Evolutionary conservation across 2,113 vertebrate genomes (phyloP), one percentile per base, ranked within the genome.

Genomic region (Phalacrocorax brasilianus): DNA sequence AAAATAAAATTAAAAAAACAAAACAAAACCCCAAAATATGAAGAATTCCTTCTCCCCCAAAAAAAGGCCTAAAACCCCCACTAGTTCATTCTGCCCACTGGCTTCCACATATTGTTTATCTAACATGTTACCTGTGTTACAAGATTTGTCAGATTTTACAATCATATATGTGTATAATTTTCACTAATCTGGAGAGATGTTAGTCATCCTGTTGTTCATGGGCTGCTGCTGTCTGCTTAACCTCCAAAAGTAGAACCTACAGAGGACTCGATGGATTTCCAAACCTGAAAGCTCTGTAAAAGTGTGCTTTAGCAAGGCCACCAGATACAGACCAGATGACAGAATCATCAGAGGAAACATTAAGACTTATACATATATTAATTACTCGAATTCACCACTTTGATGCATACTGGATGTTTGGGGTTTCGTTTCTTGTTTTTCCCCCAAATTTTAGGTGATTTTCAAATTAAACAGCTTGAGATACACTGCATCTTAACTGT

Each of bases 31-130:
- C 42, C 42, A 44, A 45, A 45, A 7, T 12, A 16, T 2, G 35
- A 18, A 71, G 6, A 42, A 24, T 17, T 0, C 5, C 2, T 45
- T 16, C 42, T 2, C 6, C 3, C 0, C 1, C 1, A 2, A 9
- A 35, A 82, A 22, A 55, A 23, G 5, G 42, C 19, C 63, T 42
- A 8, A 30, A 35, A 8, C 3, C 21, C 20, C 1, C 30, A 21
- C 2, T 28, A 21, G 4, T 52, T 47, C 0, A 13, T 71, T 79
- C 67, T 61, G 3, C 7, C 26, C 17, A 21, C 8, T 23, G 5
- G 47, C 71, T 76, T 67, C 5, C 12, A 63, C 3, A 1, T 47
- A 8, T 22, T 44, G 2, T 45, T 92, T 45, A 40, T 9, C 3
- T 33, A 27, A 21, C 12, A 7, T 33, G 2, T 55, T 82, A 35